Percentiles rank a stretch among this genome's conserved stretches.
phyloP scores from a whole-genome alignment of 92 coral and sea anemone species.

The Phymanthus crucifer region DNA sequence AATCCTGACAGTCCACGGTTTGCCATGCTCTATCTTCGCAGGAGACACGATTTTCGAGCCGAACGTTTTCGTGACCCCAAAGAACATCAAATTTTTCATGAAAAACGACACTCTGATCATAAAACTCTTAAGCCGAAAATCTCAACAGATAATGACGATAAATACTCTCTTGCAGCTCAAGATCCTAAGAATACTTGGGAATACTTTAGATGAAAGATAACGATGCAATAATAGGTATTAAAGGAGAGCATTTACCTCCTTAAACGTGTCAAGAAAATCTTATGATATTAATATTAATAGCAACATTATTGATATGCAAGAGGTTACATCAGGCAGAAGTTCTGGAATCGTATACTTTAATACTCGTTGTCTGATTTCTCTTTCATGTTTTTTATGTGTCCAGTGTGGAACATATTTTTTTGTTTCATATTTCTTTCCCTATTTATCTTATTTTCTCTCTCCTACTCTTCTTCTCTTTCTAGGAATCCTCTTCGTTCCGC shows the following conservation, averaged over 20 bases:
- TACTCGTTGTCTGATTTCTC: neutral
- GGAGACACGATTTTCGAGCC: neutral
- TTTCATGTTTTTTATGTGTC: too few relatives aligned
- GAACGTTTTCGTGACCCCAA: neutral
- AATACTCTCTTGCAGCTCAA: neutral
- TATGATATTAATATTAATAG: neutral
- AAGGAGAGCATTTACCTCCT: neutral
- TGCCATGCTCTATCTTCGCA: neutral
- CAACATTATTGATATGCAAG: neutral
- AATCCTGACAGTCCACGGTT: too few relatives aligned
- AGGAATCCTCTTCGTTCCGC: too few relatives aligned
- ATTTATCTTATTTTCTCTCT: neutral
- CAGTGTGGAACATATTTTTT: too few relatives aligned
- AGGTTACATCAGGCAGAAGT: neutral
- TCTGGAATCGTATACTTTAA: neutral
- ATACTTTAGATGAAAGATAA: neutral
- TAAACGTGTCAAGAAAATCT: neutral
- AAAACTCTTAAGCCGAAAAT: constrained; percentile 4
- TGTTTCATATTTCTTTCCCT: neutral
- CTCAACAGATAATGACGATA: neutral
- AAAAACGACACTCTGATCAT: neutral
- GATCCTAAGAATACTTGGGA: neutral
- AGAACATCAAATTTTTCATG: neutral
- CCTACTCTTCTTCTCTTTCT: neutral
- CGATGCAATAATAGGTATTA: neutral